Evolutionary conservation across 2,797 vertebrate species (phyloP), one percentile per base, ranked within the genome.

Genomic region (Myotis myotis): DNA sequence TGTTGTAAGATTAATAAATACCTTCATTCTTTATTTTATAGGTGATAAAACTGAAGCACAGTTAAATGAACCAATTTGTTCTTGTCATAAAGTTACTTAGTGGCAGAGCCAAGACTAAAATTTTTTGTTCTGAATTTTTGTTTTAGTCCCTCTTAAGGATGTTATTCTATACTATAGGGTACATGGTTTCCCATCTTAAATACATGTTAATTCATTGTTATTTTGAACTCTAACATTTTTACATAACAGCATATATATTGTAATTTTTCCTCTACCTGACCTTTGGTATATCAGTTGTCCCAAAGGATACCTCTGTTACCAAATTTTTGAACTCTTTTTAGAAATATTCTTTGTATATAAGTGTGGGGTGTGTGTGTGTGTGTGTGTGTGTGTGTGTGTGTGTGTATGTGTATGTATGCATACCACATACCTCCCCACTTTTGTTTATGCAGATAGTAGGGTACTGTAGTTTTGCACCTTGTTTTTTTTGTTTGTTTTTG

Each of bases 1-100:
- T 86, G 15, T 95, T 96, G 89, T 92, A 38, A 51, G 9, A 79
- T 75, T 72, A 70, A 51, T 82, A 44, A 91, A 53, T 92, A 17
- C 13, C 19, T 82, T 74, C 10, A 30, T 62, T 94, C 22, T 5
- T 72, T 70, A 8, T 81, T 92, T 86, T 41, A 57, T 51, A 55
- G 12, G 62, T 16, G 30, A 64, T 83, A 72, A 71, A 82, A 87
- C 57, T 70, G 25, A 87, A 47, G 28, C 20, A 53, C 36, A 25
- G 9, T 41, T 44, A 68, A 70, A 76, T 53, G 4, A 81, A 87
- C 38, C 8, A 20, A 25, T 17, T 93, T 87, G 30, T 28, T 78
- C 16, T n/a, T 60, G 13, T 76, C 38, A 87, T 25, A 38, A 9
- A 95, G 44, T 75, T 55, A 70, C 28, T n/a, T 38, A 55, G 53